Percentiles rank a stretch among this genome's conserved stretches.
phyloP scores from a whole-genome alignment of 2,888 invertebrate species.

The Embidobia sp. region DNA sequence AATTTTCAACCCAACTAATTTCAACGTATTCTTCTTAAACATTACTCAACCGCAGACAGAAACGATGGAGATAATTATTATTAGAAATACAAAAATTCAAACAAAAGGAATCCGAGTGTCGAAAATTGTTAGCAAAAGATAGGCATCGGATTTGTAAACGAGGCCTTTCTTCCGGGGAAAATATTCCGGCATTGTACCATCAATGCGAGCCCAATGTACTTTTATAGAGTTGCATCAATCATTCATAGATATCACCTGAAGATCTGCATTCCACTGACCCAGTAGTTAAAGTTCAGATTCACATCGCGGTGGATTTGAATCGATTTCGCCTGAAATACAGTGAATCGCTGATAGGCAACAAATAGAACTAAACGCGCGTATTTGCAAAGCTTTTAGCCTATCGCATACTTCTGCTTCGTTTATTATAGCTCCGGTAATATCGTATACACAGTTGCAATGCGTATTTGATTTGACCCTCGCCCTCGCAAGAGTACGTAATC shows the following conservation, averaged over 20 bases:
- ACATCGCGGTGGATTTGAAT: constrained; percentile 17
- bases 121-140: constrained; percentile 6
- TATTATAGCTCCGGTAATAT: constrained; percentile 38
- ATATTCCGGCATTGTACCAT: neutral
- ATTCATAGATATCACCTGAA: constrained; percentile 26
- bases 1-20: no score
- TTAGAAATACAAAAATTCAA: constrained; percentile 10
- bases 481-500: constrained; percentile 3
- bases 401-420: constrained; percentile 41
- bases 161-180: constrained; percentile 1
- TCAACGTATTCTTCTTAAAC: no score
- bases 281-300: constrained; percentile 28
- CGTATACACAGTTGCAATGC: constrained; percentile 17
- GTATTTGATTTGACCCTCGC: constrained; percentile 28
- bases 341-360: constrained; percentile 18
- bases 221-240: constrained; percentile 15
- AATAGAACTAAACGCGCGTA: constrained; percentile 41
- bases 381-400: constrained; percentile 48
- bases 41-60: no score
- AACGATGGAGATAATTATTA: no score
- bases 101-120: constrained; percentile 8
- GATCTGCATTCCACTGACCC: constrained; percentile 31
- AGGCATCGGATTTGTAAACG: constrained; percentile 15
- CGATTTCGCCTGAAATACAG: constrained; percentile 31
- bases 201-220: neutral